Conservation (phyloP, 2,113 vertebrate species). For the Gambusia affinis region DNA sequence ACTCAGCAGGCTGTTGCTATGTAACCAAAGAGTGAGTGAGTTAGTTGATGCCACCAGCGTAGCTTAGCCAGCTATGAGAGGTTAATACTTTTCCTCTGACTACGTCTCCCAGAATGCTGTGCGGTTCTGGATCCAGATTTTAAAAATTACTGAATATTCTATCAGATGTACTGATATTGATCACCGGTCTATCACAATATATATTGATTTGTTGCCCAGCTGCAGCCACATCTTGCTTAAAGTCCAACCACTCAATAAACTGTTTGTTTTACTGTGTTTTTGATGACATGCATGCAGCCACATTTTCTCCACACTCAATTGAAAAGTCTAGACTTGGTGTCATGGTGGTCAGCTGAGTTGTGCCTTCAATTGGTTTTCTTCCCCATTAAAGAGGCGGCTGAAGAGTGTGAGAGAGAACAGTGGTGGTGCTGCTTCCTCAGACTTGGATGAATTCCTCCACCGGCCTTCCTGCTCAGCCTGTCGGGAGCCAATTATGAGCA, state of each 20-base stretch:
- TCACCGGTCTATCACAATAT: too few relatives aligned
- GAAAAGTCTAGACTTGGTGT: conserved; percentile 59
- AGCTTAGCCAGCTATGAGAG: too few relatives aligned
- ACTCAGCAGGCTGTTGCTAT: too few relatives aligned
- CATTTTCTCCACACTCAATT: conserved; percentile 43
- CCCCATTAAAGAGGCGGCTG: conserved; percentile 29
- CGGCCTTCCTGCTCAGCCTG: conserved; percentile 24
- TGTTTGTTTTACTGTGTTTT: conserved; percentile 24
- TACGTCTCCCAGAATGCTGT: too few relatives aligned
- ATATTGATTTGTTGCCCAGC: too few relatives aligned
- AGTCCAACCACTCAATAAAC: conserved; percentile 48
- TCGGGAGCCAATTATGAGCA: conserved; percentile 47
- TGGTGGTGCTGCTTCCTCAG: conserved; percentile 16
- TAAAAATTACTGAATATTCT: too few relatives aligned
- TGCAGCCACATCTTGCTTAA: conserved; percentile 19
- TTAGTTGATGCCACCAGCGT: too few relatives aligned
- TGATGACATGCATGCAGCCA: conserved; percentile 35
- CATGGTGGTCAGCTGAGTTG: conserved; percentile 42
- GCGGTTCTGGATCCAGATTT: too few relatives aligned
- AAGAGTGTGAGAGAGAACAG: conserved; percentile 4
- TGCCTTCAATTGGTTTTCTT: conserved; percentile 40
- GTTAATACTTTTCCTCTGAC: too few relatives aligned
- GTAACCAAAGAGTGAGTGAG: too few relatives aligned
- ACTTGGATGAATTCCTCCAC: conserved; percentile 47
- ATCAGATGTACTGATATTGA: too few relatives aligned